phyloP scores from a whole-genome alignment of 2,113 vertebrate species.

The Plestiodon gilberti region DNA sequence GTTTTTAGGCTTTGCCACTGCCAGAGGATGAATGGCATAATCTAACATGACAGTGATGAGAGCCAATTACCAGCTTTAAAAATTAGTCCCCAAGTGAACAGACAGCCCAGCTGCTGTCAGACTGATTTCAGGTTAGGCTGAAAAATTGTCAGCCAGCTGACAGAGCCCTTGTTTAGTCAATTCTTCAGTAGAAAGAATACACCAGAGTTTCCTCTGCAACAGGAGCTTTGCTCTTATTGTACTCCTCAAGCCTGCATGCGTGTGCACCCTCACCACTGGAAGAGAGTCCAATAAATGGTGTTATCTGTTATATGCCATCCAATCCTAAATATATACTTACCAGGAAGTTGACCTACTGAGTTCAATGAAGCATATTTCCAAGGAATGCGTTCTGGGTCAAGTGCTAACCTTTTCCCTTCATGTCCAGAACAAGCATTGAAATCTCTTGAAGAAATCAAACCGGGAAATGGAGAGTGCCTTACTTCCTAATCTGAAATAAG shows the following conservation, averaged over 20 bases:
- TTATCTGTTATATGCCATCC: not conserved
- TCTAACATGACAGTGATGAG: slow-evolving; percentile 39
- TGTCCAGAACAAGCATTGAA: not conserved
- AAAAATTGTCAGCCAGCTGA: slow-evolving; percentile 47
- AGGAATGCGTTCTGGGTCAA: not conserved
- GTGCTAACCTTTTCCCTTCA: not conserved
- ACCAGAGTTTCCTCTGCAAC: rapidly evolving
- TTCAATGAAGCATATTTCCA: not conserved
- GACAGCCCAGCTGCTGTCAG: slow-evolving; percentile 48
- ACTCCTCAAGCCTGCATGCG: not conserved
- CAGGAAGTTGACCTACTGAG: not conserved
- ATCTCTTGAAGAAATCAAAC: not conserved
- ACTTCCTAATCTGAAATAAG: not conserved
- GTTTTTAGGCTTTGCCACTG: not conserved
- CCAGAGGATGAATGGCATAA: not conserved
- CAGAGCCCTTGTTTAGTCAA: slow-evolving; percentile 19
- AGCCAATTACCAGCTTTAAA: slow-evolving; percentile 51
- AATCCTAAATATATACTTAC: not conserved
- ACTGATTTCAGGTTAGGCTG: slow-evolving; percentile 51
- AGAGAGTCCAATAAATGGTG: not conserved
- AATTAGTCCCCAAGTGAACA: slow-evolving; percentile 35
- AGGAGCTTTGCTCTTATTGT: rapidly evolving
- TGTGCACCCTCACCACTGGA: not conserved
- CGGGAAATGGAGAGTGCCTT: not conserved
- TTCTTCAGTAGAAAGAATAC: not conserved